Percentiles rank a stretch among this genome's conserved stretches.
These are phyloP conservation scores for Drosophila sucinea DNA, from an alignment of 1,140 invertebrate species.

Conservation along the genomic window DNA sequence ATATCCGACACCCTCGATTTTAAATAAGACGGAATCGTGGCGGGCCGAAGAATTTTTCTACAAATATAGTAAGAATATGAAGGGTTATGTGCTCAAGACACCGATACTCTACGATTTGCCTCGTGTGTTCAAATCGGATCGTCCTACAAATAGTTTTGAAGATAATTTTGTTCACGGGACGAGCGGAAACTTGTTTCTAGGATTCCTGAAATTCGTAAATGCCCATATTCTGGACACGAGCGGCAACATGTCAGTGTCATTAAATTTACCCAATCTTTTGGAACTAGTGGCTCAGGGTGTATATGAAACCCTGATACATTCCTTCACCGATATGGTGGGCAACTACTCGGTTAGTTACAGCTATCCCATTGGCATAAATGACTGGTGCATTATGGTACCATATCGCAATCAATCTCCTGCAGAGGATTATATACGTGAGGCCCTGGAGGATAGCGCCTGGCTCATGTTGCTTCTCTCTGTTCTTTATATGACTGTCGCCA, in stretches of 20 bases:
- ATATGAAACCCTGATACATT: conserved; percentile 72
- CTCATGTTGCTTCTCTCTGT: conserved; percentile 40
- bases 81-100: conserved; percentile 56
- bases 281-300: conserved; percentile 55
- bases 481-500: conserved; percentile 55
- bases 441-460: conserved; percentile 57
- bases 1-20: conserved; percentile 53
- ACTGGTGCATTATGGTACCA: conserved; percentile 77
- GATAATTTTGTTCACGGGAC: conserved; percentile 50
- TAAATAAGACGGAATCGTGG: conserved; percentile 62
- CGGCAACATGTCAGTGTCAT: conserved; percentile 20
- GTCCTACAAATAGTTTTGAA: conserved; percentile 26
- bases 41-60: conserved; percentile 47
- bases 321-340: conserved; percentile 56
- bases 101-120: conserved; percentile 67
- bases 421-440: conserved; percentile 56
- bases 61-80: conserved; percentile 42
- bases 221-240: conserved; percentile 58
- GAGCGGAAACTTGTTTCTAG: conserved; percentile 62
- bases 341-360: conserved; percentile 48
- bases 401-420: conserved; percentile 56
- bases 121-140: conserved; percentile 56
- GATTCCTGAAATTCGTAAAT: conserved; percentile 64
- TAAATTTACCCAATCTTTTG: conserved; percentile 48
- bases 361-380: conserved; percentile 77